Percentiles rank a stretch among this genome's conserved stretches.
Evolutionary conservation across 2,797 vertebrate species (phyloP).

Genomic region (Botia almorhae): DNA sequence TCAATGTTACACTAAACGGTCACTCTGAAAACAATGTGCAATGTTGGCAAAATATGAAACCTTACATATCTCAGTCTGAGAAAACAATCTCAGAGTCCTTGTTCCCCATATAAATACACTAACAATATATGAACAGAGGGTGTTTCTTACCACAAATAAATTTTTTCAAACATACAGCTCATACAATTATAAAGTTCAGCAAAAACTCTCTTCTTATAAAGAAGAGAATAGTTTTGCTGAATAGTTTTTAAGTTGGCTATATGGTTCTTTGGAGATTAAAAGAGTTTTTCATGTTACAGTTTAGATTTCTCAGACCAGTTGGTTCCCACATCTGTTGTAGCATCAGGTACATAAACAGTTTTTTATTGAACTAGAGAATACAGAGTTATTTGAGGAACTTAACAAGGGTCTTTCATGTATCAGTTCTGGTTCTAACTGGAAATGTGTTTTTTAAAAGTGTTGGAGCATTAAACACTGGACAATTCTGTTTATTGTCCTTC

Average conservation of each 20-base stretch:
- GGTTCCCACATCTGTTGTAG: not conserved
- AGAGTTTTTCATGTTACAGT: not conserved
- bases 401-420: too few species aligned
- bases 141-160: not conserved
- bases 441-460: too few species aligned
- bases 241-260: too few species aligned
- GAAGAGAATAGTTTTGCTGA: too few species aligned
- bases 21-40: constrained; percentile 22
- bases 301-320: not conserved
- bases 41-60: constrained; percentile 49
- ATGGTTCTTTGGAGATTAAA: not conserved
- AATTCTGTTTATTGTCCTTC: too few species aligned
- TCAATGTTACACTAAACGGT: constrained; percentile 22
- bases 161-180: not conserved
- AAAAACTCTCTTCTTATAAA: not conserved
- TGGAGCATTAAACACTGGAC: too few species aligned
- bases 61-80: not conserved
- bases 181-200: not conserved
- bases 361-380: not conserved
- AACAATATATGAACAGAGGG: constrained; percentile 18
- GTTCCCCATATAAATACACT: constrained; percentile 1
- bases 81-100: constrained; percentile 35
- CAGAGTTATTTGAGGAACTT: not conserved
- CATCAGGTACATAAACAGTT: not conserved
- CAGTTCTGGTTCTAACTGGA: too few species aligned